Conservation (phyloP, 2,797 vertebrate genomes). For the Enteromius viviparus region DNA sequence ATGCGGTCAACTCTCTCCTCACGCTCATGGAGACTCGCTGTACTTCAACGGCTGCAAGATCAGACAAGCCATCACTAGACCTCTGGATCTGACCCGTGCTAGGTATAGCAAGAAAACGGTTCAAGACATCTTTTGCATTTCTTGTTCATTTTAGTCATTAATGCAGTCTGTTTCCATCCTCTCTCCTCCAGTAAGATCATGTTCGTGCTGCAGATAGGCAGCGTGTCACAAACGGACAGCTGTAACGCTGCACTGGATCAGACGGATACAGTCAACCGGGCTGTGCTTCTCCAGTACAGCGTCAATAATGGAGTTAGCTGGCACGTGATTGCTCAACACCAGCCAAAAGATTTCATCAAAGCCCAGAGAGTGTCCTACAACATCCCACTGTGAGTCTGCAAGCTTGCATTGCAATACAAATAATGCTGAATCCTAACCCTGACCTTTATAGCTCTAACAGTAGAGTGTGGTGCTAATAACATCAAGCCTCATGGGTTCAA, state of each 20-base stretch:
- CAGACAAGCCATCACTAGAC: conserved; percentile 94
- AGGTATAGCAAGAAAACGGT: conserved; percentile 80
- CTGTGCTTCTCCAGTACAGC: conserved; percentile 95
- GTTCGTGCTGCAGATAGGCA: conserved; percentile 99
- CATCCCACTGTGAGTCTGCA: conserved; percentile 90
- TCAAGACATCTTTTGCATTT: background rate
- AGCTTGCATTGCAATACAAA: background rate
- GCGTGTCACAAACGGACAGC: conserved; percentile 91
- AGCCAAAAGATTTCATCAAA: conserved; percentile 97
- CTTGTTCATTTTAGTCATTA: background rate
- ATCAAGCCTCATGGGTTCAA: background rate
- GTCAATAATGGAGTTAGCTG: conserved; percentile 95
- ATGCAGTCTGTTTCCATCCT: background rate
- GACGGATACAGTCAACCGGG: conserved; percentile 90
- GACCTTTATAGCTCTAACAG: background rate
- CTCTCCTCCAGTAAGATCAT: conserved; percentile 92
- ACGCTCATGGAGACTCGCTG: conserved; percentile 95
- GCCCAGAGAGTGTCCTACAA: conserved; percentile 98
- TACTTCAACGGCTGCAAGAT: conserved; percentile 97
- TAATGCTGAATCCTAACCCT: background rate
- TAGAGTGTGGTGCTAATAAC: background rate
- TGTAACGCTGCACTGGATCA: conserved; percentile 94
- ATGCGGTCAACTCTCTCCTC: conserved; percentile 95
- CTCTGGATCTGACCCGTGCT: conserved; percentile 95
- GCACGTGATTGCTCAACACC: conserved; percentile 98